Base-by-base conservation (phyloP, 2,888 invertebrate species). In the Latheticus oryzae region DNA sequence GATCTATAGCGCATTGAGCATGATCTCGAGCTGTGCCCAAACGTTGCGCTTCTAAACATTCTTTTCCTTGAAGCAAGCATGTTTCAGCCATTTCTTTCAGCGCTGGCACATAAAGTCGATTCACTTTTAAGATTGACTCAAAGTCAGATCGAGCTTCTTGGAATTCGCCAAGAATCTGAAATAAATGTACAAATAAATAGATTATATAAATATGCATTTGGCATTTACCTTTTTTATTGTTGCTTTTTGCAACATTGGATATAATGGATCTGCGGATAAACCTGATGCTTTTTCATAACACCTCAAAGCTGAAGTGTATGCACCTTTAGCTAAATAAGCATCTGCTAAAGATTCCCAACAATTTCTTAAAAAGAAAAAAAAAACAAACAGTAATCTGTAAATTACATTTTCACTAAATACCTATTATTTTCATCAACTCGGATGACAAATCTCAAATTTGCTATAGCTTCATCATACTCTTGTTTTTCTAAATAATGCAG, bases 331-430 rank as follows among this genome's bases (percentile, higher is more conserved):
- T 69, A 88, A 85, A 77, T 96, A 96, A 0, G 94, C 92, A 82
- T 96, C 96, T 24, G 91, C 96, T 64, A 97, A 80, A 63, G 91
- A 89, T 78, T 95, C 95, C 90, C 94, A 95, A 64, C 89, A 83
- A 65, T 85, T 79, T 53, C 84, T 84, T 12, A 45, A 45, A 45
- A 4, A 2, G 2, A 19, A 2, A 2, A 23, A 37, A 17, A 21
- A 3, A 12, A 3, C 7, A 26, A 30, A 33, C 28, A 28, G 3
- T 11, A 28, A 1, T 24, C n/a, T 24, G 24, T 2, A 37, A 37
- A 23, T n/a, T n/a, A n/a, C n/a, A n/a, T n/a, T n/a, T n/a, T n/a
- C n/a, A n/a, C n/a, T 33, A 71, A 85, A 65, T 81, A 87, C 82
- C 86, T 84, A 77, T 93, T 88, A 60, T 81, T 81, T 5, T 87